Base-by-base conservation (phyloP, 2,888 invertebrate species). In the Tetragonisca angustula region DNA sequence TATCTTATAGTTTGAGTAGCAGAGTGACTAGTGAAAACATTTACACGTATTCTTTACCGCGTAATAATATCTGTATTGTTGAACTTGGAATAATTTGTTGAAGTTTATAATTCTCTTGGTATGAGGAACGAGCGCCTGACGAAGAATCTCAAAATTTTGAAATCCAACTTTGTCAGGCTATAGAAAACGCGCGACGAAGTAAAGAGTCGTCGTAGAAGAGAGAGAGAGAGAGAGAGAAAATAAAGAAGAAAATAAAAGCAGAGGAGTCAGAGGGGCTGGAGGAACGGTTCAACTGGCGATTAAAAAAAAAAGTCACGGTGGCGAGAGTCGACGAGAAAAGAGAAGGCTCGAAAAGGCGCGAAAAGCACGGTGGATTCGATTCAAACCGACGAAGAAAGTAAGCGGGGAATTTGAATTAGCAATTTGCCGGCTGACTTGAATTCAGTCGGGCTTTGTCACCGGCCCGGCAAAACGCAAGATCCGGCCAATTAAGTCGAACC, bases 401-500 rank as follows among this genome's bases (percentile, higher is more conserved):
- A 74, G 54, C 32, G 65, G 2, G 36, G 50, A 71, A 71, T 84
- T 78, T 61, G 59, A 71, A 78, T 71, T 68, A 71, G 71, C 74
- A 62, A 77, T 71, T 71, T 65, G 43, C 61, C 72, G 49, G 70
- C 21, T 62, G 68, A 61, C 27, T 50, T 17, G 64, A 80, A 62
- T 76, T 65, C 64, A 67, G 64, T 27, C n/a, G 11, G n/a, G 52
- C 59, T 83, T 76, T 76, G 72, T 76, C 56, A 32, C 32, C 70
- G 49, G n/a, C 56, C 36, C 24, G 67, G 49, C 36, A 21, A 71
- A 27, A 67, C 72, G 76, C 49, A 62, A 75, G 76, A 76, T 79
- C 54, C 75, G 72, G 62, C 67, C 83, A 83, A 83, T 83, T 83
- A 83, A 83, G 36, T 24, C 62, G 62, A 62, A 72, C 50, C 61